Conservation (phyloP, 2,888 invertebrate species). For the Cataglyphis livida region DNA sequence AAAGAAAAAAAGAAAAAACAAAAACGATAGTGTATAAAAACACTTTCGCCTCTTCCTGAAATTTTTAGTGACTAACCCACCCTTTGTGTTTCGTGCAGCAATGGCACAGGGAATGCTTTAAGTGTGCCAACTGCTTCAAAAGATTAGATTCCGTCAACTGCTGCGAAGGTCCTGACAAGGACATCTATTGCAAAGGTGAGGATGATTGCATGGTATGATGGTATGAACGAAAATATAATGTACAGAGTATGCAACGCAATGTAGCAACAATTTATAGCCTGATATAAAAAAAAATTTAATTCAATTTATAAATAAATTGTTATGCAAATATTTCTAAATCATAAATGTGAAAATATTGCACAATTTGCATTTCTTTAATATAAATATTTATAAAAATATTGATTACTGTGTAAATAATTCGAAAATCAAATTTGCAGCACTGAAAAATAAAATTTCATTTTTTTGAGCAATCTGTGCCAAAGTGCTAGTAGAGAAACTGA, state of each 20-base stretch:
- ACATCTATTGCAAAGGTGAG: conserved; percentile 98
- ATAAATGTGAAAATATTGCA: not conserved
- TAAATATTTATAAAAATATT: conserved; percentile 7
- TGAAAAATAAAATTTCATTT: conserved; percentile 1
- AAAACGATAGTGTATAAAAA: conserved; percentile 56
- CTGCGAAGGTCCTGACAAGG: conserved; percentile 97
- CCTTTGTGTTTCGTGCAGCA: conserved; percentile 88
- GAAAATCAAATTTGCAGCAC: not conserved
- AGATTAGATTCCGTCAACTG: conserved; percentile 96
- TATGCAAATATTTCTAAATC: not conserved
- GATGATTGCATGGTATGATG: conserved; percentile 18
- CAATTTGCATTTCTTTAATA: not conserved
- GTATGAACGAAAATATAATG: conserved; percentile 30
- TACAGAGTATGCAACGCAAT: not conserved
- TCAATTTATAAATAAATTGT: not conserved
- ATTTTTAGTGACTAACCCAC: conserved; percentile 80
- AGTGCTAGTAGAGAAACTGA: not conserved
- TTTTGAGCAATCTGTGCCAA: not conserved
- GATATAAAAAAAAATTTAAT: not conserved
- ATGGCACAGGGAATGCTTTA: conserved; percentile 98
- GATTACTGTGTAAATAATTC: not conserved
- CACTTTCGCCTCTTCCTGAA: conserved; percentile 53
- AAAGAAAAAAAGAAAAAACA: not conserved
- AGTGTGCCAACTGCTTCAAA: conserved; percentile 95
- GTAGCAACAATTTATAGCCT: conserved; percentile 10